Percentiles rank a stretch among this genome's conserved stretches.
Evolutionary conservation across 2,797 vertebrate species (phyloP).

Genomic region (Odontamblyopus rebecca): DNA sequence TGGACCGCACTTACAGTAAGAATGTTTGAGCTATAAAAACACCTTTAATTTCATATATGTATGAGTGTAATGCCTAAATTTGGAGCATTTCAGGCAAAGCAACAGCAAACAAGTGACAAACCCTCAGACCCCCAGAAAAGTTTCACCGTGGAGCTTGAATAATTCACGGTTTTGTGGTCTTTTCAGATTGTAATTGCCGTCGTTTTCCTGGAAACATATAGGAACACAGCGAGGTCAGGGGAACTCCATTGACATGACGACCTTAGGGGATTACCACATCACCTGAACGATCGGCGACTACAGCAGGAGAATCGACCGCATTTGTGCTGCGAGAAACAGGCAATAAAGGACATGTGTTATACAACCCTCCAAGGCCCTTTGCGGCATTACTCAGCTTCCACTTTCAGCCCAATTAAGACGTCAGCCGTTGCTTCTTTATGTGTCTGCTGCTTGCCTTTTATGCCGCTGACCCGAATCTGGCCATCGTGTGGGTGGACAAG

Average conservation of each 20-base stretch:
- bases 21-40: too few relatives aligned
- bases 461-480: conserved; percentile 48
- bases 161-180: neutral
- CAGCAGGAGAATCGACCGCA: conserved; percentile 30
- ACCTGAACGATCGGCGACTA: conserved; percentile 17
- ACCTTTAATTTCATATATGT: too few relatives aligned
- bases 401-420: conserved; percentile 51
- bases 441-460: conserved; percentile 36
- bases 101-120: too few relatives aligned
- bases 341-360: conserved; percentile 25
- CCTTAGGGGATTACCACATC: conserved; percentile 52
- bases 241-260: conserved; percentile 52
- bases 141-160: too few relatives aligned
- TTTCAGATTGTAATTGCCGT: neutral
- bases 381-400: conserved; percentile 21
- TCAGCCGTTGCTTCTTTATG: conserved; percentile 51
- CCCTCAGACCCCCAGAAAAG: too few relatives aligned
- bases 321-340: conserved; percentile 20
- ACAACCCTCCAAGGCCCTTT: conserved; percentile 28
- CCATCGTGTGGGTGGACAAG: conserved; percentile 63
- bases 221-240: conserved; percentile 51
- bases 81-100: too few relatives aligned
- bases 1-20: too few relatives aligned
- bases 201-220: neutral
- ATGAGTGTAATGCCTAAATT: too few relatives aligned